phyloP scores from a whole-genome alignment of 2,888 invertebrate genomes.

The Schrankia costaestrigalis region DNA sequence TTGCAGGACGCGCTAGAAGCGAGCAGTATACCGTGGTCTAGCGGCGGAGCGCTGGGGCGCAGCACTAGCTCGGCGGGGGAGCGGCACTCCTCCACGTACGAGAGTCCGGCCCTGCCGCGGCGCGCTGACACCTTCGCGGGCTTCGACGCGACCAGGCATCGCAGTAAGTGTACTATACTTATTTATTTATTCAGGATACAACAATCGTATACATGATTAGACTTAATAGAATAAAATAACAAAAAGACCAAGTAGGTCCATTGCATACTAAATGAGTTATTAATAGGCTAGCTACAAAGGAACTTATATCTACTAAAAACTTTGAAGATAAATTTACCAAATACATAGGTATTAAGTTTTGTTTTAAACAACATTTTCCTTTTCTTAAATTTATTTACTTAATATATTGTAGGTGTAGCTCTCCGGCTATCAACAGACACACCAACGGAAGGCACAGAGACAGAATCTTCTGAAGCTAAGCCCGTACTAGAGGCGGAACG shows the following conservation, averaged over 20 bases:
- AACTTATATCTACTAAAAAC: no score
- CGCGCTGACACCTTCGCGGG: slow-evolving; percentile 98
- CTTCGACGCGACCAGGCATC: slow-evolving; percentile 83
- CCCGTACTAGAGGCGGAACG: slow-evolving; percentile 15
- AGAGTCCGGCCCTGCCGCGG: slow-evolving; percentile 92
- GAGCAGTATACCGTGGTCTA: slow-evolving; percentile 68
- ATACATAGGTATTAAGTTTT: no score
- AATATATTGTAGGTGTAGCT: slow-evolving; percentile 51
- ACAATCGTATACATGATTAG: no score
- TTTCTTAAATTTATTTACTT: no score
- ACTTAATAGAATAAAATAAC: no score
- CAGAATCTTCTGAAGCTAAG: slow-evolving; percentile 12
- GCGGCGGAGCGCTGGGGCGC: slow-evolving; percentile 89
- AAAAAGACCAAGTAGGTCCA: no score
- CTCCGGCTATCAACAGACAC: slow-evolving; percentile 61
- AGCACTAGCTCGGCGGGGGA: slow-evolving; percentile 97
- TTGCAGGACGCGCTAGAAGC: slow-evolving; percentile 88
- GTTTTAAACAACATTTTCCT: no score
- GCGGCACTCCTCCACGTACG: slow-evolving; percentile 91
- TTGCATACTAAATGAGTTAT: no score
- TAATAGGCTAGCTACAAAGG: no score
- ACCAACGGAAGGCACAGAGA: slow-evolving; percentile 35
- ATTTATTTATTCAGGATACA: no score
- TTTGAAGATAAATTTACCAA: no score
- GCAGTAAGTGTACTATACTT: slow-evolving; percentile 43